A percentile compares a stretch with the other conserved stretches of the same genome.
Evolutionary conservation across 2,888 invertebrate genomes (phyloP).

Genomic region (Polyploca ridens): DNA sequence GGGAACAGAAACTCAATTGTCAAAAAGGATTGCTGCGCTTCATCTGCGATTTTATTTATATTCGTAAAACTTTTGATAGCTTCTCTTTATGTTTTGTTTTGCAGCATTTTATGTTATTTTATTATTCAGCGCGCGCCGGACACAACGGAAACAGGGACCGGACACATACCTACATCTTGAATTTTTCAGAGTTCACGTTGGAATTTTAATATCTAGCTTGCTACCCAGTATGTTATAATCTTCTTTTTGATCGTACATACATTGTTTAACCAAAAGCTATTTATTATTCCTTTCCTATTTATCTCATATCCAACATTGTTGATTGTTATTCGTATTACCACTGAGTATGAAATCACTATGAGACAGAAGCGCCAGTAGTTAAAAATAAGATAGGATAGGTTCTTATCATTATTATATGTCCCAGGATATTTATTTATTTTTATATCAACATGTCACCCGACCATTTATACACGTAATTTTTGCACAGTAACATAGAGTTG

Average conservation of each 20-base stretch:
- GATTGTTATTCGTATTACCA: no score
- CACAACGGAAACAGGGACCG: conserved; percentile 36
- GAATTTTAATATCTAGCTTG: conserved; percentile 28
- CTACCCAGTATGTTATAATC: conserved; percentile 15
- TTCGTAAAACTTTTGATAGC: conserved; percentile 39
- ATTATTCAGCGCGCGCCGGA: conserved; percentile 43
- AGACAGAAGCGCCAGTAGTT: no score
- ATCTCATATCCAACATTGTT: no score
- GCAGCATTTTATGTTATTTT: conserved; percentile 36
- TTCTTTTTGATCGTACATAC: conserved; percentile 1
- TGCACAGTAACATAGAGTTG: no score
- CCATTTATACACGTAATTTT: no score
- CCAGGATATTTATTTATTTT: no score
- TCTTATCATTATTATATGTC: no score
- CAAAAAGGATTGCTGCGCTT: conserved; percentile 62
- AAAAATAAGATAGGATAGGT: no score
- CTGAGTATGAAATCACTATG: no score
- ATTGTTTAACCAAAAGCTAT: conserved; percentile 3
- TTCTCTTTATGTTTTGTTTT: conserved; percentile 36
- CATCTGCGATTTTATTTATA: conserved; percentile 48
- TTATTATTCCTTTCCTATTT: neutral
- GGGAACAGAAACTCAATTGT: conserved; percentile 72
- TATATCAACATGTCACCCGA: no score
- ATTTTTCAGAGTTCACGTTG: conserved; percentile 37
- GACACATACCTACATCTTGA: conserved; percentile 37